Conservation (phyloP, 1,140 invertebrate genomes). For the Lethocerus indicus region DNA sequence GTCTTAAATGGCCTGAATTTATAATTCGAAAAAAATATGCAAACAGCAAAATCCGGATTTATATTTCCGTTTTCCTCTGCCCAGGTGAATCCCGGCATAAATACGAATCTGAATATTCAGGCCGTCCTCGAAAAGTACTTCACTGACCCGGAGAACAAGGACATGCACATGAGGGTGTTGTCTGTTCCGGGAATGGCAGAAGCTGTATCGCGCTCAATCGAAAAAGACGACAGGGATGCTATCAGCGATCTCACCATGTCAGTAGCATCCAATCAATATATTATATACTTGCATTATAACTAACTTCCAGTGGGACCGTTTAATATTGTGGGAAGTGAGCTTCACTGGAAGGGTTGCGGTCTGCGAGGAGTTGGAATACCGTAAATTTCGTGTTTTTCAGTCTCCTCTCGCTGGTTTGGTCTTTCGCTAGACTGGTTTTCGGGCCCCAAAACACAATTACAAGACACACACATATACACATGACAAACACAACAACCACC, state of each 20-base stretch:
- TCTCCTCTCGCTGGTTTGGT: too few species aligned
- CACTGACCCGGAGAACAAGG: constrained; percentile 6
- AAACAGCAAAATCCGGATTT: background rate
- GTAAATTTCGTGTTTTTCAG: too few species aligned
- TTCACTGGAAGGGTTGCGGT: background rate
- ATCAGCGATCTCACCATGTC: constrained; percentile 15
- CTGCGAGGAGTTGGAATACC: background rate
- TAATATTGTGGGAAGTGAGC: background rate
- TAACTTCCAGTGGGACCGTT: background rate
- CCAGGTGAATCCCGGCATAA: background rate
- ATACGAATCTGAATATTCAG: constrained; percentile 6
- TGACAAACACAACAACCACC: too few species aligned
- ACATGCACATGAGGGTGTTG: constrained; percentile 16
- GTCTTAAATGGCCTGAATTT: too few species aligned
- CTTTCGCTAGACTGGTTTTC: too few species aligned
- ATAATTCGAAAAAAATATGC: too few species aligned
- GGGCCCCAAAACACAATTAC: too few species aligned
- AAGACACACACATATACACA: too few species aligned
- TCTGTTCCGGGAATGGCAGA: constrained; percentile 16
- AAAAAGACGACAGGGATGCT: constrained; percentile 15
- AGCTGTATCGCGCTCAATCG: constrained; percentile 16
- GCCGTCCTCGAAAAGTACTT: constrained; percentile 17
- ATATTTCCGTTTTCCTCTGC: background rate
- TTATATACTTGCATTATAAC: too few species aligned
- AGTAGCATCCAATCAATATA: constrained; percentile 8